These are phyloP conservation scores for Carassius carassius DNA, from an alignment of 2,113 vertebrate species.

Conservation along the genomic window DNA sequence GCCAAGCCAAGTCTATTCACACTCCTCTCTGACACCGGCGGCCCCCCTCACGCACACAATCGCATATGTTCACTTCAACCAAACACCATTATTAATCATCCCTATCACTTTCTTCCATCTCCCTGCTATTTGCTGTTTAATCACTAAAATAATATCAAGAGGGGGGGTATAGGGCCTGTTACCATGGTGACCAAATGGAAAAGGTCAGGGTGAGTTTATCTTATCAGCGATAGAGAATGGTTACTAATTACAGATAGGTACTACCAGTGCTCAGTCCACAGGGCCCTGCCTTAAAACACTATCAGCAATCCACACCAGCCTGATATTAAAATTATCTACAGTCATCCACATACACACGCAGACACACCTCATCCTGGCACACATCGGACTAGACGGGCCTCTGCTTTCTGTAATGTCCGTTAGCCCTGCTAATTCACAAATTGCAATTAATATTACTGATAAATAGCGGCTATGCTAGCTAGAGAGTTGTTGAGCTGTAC, in stretches of 20 bases:
- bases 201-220: slow-evolving; percentile 83
- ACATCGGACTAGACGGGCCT: slow-evolving; percentile 26
- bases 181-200: slow-evolving; percentile 76
- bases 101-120: slow-evolving; percentile 72
- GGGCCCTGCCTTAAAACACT: slow-evolving; percentile 76
- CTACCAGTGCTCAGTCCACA: slow-evolving; percentile 71
- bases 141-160: slow-evolving; percentile 80
- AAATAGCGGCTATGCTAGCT: background rate
- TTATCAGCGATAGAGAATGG: slow-evolving; percentile 83
- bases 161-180: slow-evolving; percentile 69
- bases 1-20: slow-evolving; percentile 71
- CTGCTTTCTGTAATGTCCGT: background rate
- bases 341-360: slow-evolving; percentile 63
- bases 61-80: slow-evolving; percentile 57
- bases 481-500: background rate
- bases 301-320: slow-evolving; percentile 79
- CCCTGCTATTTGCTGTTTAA: slow-evolving; percentile 79
- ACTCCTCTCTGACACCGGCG: slow-evolving; percentile 68
- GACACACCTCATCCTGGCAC: slow-evolving; percentile 56
- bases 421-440: slow-evolving; percentile 13
- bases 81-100: slow-evolving; percentile 77
- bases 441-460: background rate
- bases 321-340: slow-evolving; percentile 80
- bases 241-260: slow-evolving; percentile 86
- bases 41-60: slow-evolving; percentile 58